These are phyloP conservation scores for Sycobia sp. DNA, from an alignment of 1,140 invertebrate species.

Conservation along the genomic window DNA sequence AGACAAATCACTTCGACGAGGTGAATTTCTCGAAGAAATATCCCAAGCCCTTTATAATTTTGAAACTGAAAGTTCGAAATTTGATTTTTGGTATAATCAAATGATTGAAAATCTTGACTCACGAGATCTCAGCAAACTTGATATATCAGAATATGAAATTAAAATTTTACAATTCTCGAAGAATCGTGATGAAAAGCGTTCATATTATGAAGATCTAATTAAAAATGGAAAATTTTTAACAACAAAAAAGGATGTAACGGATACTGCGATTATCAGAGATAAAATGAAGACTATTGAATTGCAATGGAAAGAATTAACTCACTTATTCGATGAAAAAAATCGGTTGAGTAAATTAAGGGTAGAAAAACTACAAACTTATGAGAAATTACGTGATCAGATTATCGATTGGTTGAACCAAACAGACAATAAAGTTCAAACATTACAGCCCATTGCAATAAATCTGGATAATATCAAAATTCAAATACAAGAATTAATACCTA, in stretches of 20 bases:
- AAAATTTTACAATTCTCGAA: slow-evolving; percentile 66
- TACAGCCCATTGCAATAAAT: slow-evolving; percentile 86
- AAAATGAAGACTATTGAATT: slow-evolving; percentile 85
- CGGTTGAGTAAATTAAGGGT: slow-evolving; percentile 80
- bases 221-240: slow-evolving; percentile 81
- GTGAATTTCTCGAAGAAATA: slow-evolving; percentile 82
- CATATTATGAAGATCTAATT: slow-evolving; percentile 78
- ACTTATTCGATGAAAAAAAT: slow-evolving; percentile 80
- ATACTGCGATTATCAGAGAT: slow-evolving; percentile 83
- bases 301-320: slow-evolving; percentile 85
- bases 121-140: slow-evolving; percentile 70
- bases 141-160: slow-evolving; percentile 71
- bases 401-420: slow-evolving; percentile 83
- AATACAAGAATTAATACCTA: slow-evolving; percentile 84
- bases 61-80: slow-evolving; percentile 68
- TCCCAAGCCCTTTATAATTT: slow-evolving; percentile 74
- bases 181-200: slow-evolving; percentile 64
- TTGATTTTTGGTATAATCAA: slow-evolving; percentile 74
- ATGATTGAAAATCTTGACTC: slow-evolving; percentile 79
- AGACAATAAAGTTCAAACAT: slow-evolving; percentile 72
- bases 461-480: slow-evolving; percentile 83
- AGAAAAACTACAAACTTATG: slow-evolving; percentile 84
- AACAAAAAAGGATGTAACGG: slow-evolving; percentile 88
- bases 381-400: slow-evolving; percentile 81
- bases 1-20: slow-evolving; percentile 78